Conservation (phyloP, 1,140 invertebrate species). For the Mamestra configurata region DNA sequence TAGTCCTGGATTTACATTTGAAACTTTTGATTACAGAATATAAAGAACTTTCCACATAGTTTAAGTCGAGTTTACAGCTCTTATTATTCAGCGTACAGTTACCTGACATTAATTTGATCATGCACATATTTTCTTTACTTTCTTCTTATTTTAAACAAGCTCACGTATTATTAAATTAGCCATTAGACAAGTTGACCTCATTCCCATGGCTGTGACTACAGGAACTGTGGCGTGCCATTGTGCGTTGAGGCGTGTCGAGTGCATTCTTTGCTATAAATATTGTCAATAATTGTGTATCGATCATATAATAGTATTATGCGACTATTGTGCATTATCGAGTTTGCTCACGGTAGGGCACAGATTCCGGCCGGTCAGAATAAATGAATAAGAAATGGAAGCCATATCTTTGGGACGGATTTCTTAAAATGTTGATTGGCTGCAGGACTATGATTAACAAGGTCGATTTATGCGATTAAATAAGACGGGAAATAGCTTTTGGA, state of each 20-base stretch:
- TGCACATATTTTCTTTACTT: constrained; percentile 10
- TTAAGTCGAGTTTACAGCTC: background rate
- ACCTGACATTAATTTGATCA: constrained; percentile 22
- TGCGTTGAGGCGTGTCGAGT: constrained; percentile 29
- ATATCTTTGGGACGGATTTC: background rate
- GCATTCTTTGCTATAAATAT: constrained; percentile 45
- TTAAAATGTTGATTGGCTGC: background rate
- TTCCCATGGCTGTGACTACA: constrained; percentile 17
- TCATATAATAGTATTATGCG: constrained; percentile 32
- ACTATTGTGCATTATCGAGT: constrained; percentile 6
- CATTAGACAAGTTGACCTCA: constrained; percentile 27
- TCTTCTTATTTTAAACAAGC: constrained; percentile 22
- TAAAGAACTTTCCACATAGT: background rate
- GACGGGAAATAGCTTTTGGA: background rate
- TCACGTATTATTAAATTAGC: constrained; percentile 31
- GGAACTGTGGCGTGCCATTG: constrained; percentile 19
- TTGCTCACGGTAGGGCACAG: background rate
- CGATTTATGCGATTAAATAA: background rate
- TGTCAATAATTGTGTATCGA: constrained; percentile 29
- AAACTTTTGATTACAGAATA: background rate
- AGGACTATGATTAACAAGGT: background rate
- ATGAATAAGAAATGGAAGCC: background rate
- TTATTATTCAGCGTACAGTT: background rate
- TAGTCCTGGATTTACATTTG: too few relatives aligned
- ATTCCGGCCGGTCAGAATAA: background rate